Conservation (phyloP, 2,888 invertebrate genomes). For the Caenorhabditis sulstoni region DNA sequence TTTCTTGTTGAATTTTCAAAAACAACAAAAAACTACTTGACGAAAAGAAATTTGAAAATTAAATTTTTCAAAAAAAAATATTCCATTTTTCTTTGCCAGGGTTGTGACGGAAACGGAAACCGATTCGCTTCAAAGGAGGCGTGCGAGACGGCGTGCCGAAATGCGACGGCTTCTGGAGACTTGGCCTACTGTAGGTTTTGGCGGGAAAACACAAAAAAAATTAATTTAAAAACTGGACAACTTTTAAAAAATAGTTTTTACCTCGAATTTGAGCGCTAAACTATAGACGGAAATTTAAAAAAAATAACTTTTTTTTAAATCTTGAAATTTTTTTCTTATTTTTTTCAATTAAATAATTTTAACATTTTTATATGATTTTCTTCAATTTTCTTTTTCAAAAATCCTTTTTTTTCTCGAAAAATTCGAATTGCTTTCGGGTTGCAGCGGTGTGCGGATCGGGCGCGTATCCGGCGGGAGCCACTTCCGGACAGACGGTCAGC, state of each 20-base stretch:
- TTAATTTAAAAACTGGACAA: neutral
- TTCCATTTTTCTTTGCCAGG: constrained; percentile 46
- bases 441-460: constrained; percentile 60
- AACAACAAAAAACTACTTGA: too few relatives aligned
- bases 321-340: neutral
- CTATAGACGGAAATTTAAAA: too few relatives aligned
- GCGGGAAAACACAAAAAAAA: neutral
- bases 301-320: too few relatives aligned
- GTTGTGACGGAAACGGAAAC: constrained; percentile 77
- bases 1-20: too few relatives aligned
- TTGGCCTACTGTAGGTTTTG: constrained; percentile 36
- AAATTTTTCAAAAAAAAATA: neutral
- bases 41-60: constrained; percentile 8
- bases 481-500: constrained; percentile 40
- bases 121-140: constrained; percentile 70
- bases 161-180: constrained; percentile 44
- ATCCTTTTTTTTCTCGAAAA: neutral
- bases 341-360: neutral
- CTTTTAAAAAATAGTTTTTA: neutral
- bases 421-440: too few relatives aligned
- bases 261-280: too few relatives aligned
- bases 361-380: too few relatives aligned
- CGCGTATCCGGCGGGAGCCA: constrained; percentile 67
- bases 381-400: too few relatives aligned
- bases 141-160: constrained; percentile 61